Percentiles rank a stretch among this genome's conserved stretches.
Evolutionary conservation across 2,888 invertebrate genomes (phyloP).

Genomic region (Nezara viridula): DNA sequence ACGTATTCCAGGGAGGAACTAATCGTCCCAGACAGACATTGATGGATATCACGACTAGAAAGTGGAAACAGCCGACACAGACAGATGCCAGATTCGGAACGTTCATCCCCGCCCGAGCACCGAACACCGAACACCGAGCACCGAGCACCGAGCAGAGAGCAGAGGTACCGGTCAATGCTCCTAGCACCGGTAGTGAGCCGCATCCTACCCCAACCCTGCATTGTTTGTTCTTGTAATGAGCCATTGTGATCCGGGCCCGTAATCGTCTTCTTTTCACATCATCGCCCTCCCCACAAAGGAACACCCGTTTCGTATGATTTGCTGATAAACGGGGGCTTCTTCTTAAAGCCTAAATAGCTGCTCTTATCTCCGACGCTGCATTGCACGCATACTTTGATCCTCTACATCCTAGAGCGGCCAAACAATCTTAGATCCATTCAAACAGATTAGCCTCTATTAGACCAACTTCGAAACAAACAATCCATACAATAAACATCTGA

Average conservation of each 20-base stretch:
- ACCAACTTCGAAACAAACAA: background rate
- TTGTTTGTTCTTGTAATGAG: slow-evolving; percentile 48
- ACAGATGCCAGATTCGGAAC: background rate
- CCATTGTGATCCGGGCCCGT: slow-evolving; percentile 21
- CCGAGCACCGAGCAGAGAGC: no score
- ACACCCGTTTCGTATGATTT: slow-evolving; percentile 49
- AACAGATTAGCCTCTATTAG: background rate
- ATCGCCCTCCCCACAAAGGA: slow-evolving; percentile 34
- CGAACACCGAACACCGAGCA: no score
- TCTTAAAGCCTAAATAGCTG: slow-evolving; percentile 42
- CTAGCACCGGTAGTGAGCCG: slow-evolving; percentile 21
- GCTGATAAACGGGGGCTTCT: slow-evolving; percentile 38
- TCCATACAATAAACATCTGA: background rate
- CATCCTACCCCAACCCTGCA: slow-evolving; percentile 40
- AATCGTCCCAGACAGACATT: background rate
- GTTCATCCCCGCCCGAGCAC: background rate
- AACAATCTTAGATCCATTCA: background rate
- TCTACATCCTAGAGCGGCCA: background rate
- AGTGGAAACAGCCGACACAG: background rate
- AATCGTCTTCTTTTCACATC: slow-evolving; percentile 28
- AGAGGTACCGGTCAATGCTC: slow-evolving; percentile 23
- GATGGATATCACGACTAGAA: slow-evolving; percentile 7
- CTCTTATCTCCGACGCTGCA: background rate
- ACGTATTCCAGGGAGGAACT: background rate
- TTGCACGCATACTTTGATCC: slow-evolving; percentile 25